These are phyloP conservation scores for Microctonus brassicae DNA, from an alignment of 2,888 invertebrate genomes.

Conservation along the genomic window DNA sequence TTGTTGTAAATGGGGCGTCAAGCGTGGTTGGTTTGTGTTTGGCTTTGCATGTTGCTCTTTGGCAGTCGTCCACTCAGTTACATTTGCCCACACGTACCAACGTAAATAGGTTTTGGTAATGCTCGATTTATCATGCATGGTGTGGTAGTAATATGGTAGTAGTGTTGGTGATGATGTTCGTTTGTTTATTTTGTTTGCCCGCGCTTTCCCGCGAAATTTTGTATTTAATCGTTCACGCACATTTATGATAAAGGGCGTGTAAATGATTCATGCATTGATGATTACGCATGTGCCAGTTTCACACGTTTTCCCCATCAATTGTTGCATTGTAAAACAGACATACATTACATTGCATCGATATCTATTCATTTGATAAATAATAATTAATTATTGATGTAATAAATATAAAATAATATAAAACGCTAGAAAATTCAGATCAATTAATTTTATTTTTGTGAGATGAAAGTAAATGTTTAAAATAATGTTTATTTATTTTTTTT, in stretches of 20 bases:
- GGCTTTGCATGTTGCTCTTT: conserved; percentile 27
- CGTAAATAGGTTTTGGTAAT: conserved; percentile 33
- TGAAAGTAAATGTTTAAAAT: too few relatives aligned
- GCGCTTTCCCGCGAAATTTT: conserved; percentile 24
- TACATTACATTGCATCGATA: not conserved
- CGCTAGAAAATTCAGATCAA: too few relatives aligned
- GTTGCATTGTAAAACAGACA: conserved; percentile 8
- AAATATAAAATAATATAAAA: not conserved
- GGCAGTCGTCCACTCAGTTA: conserved; percentile 35
- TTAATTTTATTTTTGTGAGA: too few relatives aligned
- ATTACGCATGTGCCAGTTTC: not conserved
- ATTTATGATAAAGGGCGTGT: conserved; percentile 1
- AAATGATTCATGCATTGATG: not conserved
- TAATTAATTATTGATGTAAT: not conserved
- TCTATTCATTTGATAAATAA: not conserved
- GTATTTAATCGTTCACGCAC: conserved; percentile 22
- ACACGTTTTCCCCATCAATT: conserved; percentile 18
- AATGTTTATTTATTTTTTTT: too few relatives aligned
- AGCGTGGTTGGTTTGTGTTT: conserved; percentile 17
- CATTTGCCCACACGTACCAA: conserved; percentile 30
- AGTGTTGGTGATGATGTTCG: not conserved
- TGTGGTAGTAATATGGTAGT: not conserved
- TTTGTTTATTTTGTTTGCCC: conserved; percentile 30
- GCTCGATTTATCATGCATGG: conserved; percentile 30
- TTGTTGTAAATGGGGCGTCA: conserved; percentile 33